A percentile compares a stretch with the other conserved stretches of the same genome.
These are phyloP conservation scores for Calypte anna DNA, from an alignment of 2,113 vertebrate species.

Conservation along the genomic window DNA sequence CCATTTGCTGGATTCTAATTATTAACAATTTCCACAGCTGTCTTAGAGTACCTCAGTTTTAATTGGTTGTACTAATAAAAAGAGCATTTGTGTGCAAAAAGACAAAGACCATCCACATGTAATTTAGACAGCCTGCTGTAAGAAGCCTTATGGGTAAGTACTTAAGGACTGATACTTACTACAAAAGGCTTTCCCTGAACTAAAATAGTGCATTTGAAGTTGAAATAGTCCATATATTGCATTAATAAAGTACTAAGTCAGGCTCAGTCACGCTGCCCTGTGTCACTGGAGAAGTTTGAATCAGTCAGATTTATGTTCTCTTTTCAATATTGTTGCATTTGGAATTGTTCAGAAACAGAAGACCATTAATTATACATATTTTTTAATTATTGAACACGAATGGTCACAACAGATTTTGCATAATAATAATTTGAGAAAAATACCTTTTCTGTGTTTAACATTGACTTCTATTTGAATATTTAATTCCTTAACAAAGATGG, in stretches of 20 bases:
- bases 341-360: slow-evolving; percentile 13
- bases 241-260: slow-evolving; percentile 34
- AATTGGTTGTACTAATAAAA: slow-evolving; percentile 29
- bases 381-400: background rate
- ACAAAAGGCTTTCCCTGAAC: background rate
- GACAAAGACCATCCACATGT: background rate
- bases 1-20: slow-evolving; percentile 14
- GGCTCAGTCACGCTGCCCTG: background rate
- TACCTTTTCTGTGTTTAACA: background rate
- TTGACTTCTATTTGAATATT: background rate
- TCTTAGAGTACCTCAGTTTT: background rate
- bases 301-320: background rate
- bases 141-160: slow-evolving; percentile 6
- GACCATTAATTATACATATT: background rate
- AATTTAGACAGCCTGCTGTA: slow-evolving; percentile 13
- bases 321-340: background rate
- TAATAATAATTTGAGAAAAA: background rate
- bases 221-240: slow-evolving; percentile 22
- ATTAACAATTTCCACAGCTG: slow-evolving; percentile 33
- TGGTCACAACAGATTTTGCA: background rate
- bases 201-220: background rate
- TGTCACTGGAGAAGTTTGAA: slow-evolving; percentile 19
- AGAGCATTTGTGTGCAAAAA: background rate
- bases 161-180: slow-evolving; percentile 1
- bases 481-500: background rate